Conservation (phyloP, 2,888 invertebrate species). For the Molorchus minor region DNA sequence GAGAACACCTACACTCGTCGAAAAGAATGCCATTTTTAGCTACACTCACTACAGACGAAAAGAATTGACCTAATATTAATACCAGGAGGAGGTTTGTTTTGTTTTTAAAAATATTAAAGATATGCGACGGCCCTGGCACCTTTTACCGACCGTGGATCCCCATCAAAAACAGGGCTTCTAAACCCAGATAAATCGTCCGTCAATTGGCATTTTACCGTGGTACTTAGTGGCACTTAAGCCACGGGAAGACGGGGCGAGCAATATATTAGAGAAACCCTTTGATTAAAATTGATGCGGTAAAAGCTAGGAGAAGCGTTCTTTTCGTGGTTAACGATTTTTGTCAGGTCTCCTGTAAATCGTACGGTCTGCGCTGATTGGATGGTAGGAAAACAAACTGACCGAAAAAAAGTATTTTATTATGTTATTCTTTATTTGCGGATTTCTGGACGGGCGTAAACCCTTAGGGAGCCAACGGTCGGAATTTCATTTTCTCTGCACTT, state of each 20-base stretch:
- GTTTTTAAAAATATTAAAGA: no score
- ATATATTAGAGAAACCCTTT: constrained; percentile 14
- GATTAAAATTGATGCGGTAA: constrained; percentile 8
- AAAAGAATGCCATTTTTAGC: no score
- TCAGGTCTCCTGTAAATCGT: not conserved
- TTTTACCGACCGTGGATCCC: constrained; percentile 1
- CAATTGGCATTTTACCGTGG: constrained; percentile 6
- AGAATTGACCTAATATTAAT: no score
- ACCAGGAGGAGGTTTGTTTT: no score
- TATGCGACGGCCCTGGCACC: no score
- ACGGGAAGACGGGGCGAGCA: not conserved
- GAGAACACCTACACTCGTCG: no score
- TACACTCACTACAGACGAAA: no score
- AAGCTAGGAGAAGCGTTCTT: constrained; percentile 2
- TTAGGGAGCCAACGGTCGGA: no score
- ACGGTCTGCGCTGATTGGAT: not conserved
- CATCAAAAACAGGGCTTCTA: constrained; percentile 1
- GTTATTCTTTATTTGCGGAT: not conserved
- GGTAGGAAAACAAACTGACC: constrained; percentile 8
- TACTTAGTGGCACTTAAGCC: constrained; percentile 12
- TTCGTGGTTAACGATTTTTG: not conserved
- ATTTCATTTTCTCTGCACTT: not conserved
- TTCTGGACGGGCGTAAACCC: not conserved
- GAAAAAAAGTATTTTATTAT: not conserved
- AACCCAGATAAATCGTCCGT: constrained; percentile 13